Base-by-base conservation (phyloP, 2,113 vertebrate species). In the Tyrannus savana region DNA sequence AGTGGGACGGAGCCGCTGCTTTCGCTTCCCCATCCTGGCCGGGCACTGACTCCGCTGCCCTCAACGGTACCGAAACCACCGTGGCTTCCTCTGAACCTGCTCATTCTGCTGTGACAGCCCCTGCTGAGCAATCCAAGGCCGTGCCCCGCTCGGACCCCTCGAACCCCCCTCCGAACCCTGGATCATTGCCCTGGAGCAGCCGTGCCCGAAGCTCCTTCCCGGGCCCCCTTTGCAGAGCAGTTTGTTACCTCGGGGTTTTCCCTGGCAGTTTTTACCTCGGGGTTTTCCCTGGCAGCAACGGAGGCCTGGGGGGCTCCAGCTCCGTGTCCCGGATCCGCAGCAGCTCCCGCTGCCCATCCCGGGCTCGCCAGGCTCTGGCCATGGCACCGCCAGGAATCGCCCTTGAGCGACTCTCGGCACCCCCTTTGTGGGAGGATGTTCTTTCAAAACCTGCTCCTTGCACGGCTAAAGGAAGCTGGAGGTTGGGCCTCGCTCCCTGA, bases 91-190 rank as follows among this genome's bases (percentile, higher is more conserved):
- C 35, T 4, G 4, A 78, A 58, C 1, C 41, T 39, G n/a, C 0
- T 0, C 3, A 28, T 14, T 28, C 27, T 49, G 55, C 27, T 49
- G 55, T 19, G 19, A 7, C 50, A 31, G 21, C 52, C 0, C 19
- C 7, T 7, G 0, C 37, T 8, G n/a, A 2, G 14, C 41, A 21
- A 0, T 9, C 1, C 19, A 30, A 1, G 44, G 6, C n/a, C 19
- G 27, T 33, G 27, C 22, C 59, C 71, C 27, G 12, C 18, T 39
- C 27, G 25, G 25, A 12, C 27, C 35, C 67, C 55, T 42, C 0
- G 35, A 41, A 1, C 6, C 41, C 14, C 19, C 23, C 30, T 19
- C 41, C 6, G 14, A 30, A 16, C 30, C 30, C 10, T 3, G 30
- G 19, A 11, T 12, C 24, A 8, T 2, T 9, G 35, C 56, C 22